A percentile compares a stretch with the other conserved stretches of the same genome.
Evolutionary conservation across 1,140 invertebrate genomes (phyloP).

Genomic region (Caenorhabditis remanei): DNA sequence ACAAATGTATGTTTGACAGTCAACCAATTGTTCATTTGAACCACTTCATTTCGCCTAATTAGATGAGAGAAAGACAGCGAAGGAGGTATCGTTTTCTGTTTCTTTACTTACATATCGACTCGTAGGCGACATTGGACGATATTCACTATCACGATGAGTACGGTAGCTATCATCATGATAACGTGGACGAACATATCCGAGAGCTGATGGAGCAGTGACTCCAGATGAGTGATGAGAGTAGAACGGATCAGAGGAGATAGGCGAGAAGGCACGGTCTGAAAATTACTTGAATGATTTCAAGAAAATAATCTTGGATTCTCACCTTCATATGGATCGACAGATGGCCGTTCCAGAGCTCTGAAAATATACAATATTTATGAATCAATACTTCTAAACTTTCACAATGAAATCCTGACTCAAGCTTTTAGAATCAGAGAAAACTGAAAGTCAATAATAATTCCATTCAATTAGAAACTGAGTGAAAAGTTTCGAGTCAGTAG

Average conservation of each 20-base stretch:
- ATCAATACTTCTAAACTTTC: background rate
- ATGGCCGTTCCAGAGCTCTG: constrained; percentile 49
- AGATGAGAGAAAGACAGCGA: constrained; percentile 48
- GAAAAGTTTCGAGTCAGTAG: background rate
- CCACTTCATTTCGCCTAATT: constrained; percentile 49
- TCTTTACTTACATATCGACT: constrained; percentile 51
- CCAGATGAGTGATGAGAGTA: constrained; percentile 48
- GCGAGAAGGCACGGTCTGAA: constrained; percentile 47
- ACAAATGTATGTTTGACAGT: background rate
- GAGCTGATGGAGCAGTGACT: constrained; percentile 11
- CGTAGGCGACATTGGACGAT: constrained; percentile 57
- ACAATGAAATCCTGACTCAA: constrained; percentile 49
- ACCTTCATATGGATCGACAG: constrained; percentile 36
- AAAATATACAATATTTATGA: background rate
- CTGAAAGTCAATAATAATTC: background rate
- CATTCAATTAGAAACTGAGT: constrained; percentile 47
- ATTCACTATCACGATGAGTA: constrained; percentile 36
- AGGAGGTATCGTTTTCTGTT: background rate
- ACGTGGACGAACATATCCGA: constrained; percentile 59
- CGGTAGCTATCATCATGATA: constrained; percentile 63
- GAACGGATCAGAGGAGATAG: constrained; percentile 43
- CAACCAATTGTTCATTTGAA: constrained; percentile 30
- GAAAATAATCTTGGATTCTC: background rate
- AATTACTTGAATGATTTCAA: background rate
- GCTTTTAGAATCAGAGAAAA: constrained; percentile 46